phyloP scores from a whole-genome alignment of 2,113 vertebrate genomes.

The Macheiramphus alcinus region DNA sequence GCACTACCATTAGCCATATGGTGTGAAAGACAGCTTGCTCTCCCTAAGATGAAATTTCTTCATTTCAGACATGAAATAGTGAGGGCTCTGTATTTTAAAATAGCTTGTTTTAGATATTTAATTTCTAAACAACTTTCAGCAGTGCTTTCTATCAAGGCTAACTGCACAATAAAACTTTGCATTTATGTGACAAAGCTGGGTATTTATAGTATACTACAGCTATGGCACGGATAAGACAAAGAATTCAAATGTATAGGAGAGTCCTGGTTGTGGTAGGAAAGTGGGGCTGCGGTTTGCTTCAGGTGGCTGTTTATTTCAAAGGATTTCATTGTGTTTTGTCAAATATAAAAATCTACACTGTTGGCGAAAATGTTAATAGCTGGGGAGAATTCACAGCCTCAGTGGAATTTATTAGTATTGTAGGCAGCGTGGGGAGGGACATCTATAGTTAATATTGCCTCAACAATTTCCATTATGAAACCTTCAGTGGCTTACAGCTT shows the following conservation, averaged over 20 bases:
- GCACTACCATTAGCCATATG: conserved; percentile 98
- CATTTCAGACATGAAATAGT: conserved; percentile 85
- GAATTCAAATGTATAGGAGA: conserved; percentile 66
- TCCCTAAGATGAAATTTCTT: conserved; percentile 84
- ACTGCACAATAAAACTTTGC: conserved; percentile 82
- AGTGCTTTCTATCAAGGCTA: conserved; percentile 82
- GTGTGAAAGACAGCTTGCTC: conserved; percentile 92
- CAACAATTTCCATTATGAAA: conserved; percentile 69
- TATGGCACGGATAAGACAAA: conserved; percentile 54
- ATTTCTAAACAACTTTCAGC: conserved; percentile 84
- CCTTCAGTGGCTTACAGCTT: conserved; percentile 61
- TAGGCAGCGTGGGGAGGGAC: conserved; percentile 46
- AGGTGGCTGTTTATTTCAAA: conserved; percentile 57
- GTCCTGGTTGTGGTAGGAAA: conserved; percentile 14
- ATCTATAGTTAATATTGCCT: conserved; percentile 58
- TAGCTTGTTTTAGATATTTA: conserved; percentile 84
- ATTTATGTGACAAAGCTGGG: conserved; percentile 75
- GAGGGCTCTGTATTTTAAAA: conserved; percentile 80
- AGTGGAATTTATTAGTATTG: conserved; percentile 55
- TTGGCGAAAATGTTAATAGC: conserved; percentile 42
- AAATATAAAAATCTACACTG: conserved; percentile 10
- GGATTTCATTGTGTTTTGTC: conserved; percentile 49
- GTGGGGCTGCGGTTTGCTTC: conserved; percentile 1
- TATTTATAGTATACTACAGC: conserved; percentile 68
- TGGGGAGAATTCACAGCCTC: conserved; percentile 44